These are phyloP conservation scores for Onychomys torridus DNA, from an alignment of 2,797 vertebrate species.

Conservation along the genomic window DNA sequence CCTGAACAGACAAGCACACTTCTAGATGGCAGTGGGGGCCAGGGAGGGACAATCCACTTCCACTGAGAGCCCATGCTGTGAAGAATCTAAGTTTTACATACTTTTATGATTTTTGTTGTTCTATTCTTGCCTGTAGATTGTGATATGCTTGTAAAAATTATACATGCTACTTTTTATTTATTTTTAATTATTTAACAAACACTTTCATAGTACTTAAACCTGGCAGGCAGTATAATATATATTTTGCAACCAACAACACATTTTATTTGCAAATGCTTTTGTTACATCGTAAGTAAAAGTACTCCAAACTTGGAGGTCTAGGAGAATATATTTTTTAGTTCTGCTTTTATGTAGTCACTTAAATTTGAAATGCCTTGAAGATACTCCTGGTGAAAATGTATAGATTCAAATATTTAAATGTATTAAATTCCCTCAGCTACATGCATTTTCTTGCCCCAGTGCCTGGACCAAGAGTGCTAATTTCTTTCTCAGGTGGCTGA, in stretches of 20 bases:
- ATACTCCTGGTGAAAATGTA: background rate
- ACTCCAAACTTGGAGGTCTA: constrained; percentile 1
- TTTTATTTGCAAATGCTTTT: constrained; percentile 33
- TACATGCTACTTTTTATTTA: background rate
- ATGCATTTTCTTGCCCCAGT: background rate
- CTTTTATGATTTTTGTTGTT: background rate
- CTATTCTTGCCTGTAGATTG: background rate
- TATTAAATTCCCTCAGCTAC: background rate
- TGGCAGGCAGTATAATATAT: background rate
- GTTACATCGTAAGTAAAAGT: background rate
- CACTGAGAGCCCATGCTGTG: background rate
- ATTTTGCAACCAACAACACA: background rate
- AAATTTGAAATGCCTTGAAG: background rate
- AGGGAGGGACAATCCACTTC: background rate
- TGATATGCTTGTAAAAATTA: background rate
- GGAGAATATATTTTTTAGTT: background rate
- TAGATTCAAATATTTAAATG: background rate
- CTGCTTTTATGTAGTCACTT: background rate
- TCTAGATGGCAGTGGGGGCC: accelerated
- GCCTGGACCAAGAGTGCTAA: background rate
- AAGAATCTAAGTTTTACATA: background rate
- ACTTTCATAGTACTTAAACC: background rate
- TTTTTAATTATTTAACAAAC: background rate
- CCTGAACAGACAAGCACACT: background rate
- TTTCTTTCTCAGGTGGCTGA: background rate